Evolutionary conservation across 2,888 invertebrate genomes (phyloP), one percentile per base, ranked within the genome.

Genomic region (Drosophila putrida): DNA sequence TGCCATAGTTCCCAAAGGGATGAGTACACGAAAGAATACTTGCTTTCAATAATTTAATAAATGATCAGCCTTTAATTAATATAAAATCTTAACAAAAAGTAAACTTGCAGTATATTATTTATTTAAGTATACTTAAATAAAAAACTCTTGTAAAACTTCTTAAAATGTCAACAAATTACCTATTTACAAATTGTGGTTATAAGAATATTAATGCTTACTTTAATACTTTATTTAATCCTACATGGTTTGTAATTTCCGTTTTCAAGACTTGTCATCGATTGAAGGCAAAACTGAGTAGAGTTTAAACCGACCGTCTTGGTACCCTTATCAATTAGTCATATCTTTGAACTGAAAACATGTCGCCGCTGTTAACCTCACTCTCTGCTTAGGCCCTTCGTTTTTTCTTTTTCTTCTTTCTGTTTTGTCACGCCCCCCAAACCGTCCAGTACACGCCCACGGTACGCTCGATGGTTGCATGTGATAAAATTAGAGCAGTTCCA

Each of bases 401-500:
- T 43, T 51, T 41, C n/a, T 20, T 33, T 0, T 20, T 25, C 41
- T 49, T 13, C 9, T 10, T 49, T 20, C 15, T 46, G 10, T 20
- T 39, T 55, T 39, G 62, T 55, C 61, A 62, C 75, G 69, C 75
- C 75, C 47, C 57, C 43, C 55, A 41, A 51, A 65, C 63, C 41
- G 61, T 60, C 39, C 39, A 36, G 63, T 61, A 66, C 59, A 86
- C 62, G 67, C 70, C 81, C 64, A 51, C 70, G 49, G 49, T 65
- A 50, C 59, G 58, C 54, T 47, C 62, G 89, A 87, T 87, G 85
- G 66, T 78, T 78, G 89, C 83, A 89, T 83, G 89, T 67, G 85
- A 78, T 83, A 88, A 78, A 83, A 81, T 82, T 89, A 73, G 89
- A 84, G 73, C 88, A 73, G 61, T 68, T 71, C 66, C 70, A 67